Conservation (phyloP, 2,797 vertebrate species). For the Toxotes lorentzi region DNA sequence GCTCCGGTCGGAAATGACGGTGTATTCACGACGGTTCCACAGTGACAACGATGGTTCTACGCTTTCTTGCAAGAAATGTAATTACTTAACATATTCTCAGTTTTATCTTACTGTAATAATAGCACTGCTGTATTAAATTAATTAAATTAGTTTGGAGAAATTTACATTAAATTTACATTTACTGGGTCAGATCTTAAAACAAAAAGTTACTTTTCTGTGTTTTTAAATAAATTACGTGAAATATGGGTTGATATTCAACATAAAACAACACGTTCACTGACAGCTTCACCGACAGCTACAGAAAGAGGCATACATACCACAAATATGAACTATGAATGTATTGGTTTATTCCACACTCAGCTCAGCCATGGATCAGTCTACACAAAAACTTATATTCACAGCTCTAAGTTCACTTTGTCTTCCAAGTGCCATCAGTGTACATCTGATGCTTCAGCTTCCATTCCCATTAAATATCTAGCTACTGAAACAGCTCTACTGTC, state of each 20-base stretch:
- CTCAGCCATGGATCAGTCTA: conserved; percentile 20
- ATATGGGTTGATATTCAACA: background rate
- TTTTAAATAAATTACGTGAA: background rate
- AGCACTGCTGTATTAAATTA: background rate
- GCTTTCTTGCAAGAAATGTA: background rate
- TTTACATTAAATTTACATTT: no score
- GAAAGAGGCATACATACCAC: background rate
- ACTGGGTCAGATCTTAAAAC: no score
- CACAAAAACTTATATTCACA: conserved; percentile 55
- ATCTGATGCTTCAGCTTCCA: conserved; percentile 8
- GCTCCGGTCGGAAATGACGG: conserved; percentile 64
- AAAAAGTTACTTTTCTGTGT: no score
- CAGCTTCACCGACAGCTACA: background rate
- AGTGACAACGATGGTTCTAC: background rate
- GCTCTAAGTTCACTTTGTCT: conserved; percentile 22
- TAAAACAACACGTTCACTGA: no score
- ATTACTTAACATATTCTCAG: background rate
- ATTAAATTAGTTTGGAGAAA: no score
- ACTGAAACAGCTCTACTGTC: conserved; percentile 13
- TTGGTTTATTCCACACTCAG: conserved; percentile 47
- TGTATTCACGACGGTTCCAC: conserved; percentile 18
- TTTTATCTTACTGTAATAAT: background rate
- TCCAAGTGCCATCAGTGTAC: conserved; percentile 8
- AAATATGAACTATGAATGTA: conserved; percentile 51
- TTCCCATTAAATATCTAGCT: background rate